phyloP scores from a whole-genome alignment of 2,888 invertebrate genomes.

The Conchocele bisecta region DNA sequence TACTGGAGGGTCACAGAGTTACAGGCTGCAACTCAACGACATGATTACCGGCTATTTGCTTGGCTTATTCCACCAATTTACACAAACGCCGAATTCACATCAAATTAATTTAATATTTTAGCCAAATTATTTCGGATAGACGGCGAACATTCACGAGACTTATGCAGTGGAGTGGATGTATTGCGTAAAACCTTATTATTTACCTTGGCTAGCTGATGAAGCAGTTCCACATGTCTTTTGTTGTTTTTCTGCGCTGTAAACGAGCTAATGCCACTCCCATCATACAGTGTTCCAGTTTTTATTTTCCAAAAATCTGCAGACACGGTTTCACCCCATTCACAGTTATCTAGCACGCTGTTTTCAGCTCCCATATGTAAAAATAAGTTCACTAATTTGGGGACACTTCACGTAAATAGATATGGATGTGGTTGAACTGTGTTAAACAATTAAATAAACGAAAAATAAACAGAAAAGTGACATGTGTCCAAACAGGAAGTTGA shows the following conservation, averaged over 20 bases:
- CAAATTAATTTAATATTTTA: neutral
- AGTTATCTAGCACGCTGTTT: constrained; percentile 67
- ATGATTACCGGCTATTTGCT: no score
- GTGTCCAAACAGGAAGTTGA: no score
- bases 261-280: constrained; percentile 58
- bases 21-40: no score
- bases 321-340: constrained; percentile 63
- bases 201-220: constrained; percentile 63
- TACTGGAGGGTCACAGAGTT: no score
- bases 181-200: neutral
- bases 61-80: neutral
- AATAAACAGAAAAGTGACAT: no score
- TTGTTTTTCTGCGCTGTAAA: constrained; percentile 61
- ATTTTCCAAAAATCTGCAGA: constrained; percentile 54
- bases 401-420: no score
- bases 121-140: neutral
- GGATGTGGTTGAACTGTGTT: no score
- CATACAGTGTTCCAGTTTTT: constrained; percentile 49
- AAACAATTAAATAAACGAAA: no score
- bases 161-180: no score
- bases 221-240: constrained; percentile 50
- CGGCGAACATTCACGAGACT: no score
- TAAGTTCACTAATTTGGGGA: no score
- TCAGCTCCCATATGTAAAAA: constrained; percentile 79
- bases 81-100: neutral